Evolutionary conservation across 2,888 invertebrate species (phyloP).

Genomic region (Crepidodera aurea): DNA sequence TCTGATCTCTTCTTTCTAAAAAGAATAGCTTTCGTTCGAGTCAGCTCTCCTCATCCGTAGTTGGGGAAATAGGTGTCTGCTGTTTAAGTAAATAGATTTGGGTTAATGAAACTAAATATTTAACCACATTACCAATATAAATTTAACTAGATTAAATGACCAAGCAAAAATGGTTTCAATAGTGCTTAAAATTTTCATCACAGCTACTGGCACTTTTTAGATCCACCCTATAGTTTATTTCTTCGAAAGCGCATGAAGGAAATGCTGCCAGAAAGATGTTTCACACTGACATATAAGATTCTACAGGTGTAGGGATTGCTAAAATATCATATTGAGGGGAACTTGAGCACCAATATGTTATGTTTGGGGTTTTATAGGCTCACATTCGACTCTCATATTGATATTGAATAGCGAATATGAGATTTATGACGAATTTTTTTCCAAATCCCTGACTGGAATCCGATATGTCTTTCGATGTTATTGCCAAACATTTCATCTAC

Average conservation of each 20-base stretch:
- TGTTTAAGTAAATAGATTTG: too few species aligned
- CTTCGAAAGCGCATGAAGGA: slow-evolving; percentile 2
- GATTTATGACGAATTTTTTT: slow-evolving; percentile 48
- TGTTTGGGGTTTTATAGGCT: slow-evolving; percentile 57
- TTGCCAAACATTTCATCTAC: neutral
- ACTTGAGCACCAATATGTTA: slow-evolving; percentile 58
- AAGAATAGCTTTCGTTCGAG: too few species aligned
- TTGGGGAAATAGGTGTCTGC: too few species aligned
- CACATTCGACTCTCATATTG: slow-evolving; percentile 57
- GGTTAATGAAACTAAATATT: too few species aligned
- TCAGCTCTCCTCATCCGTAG: too few species aligned
- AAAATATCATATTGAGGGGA: slow-evolving; percentile 60
- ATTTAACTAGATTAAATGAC: too few species aligned
- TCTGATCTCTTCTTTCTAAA: too few species aligned
- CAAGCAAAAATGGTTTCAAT: too few species aligned
- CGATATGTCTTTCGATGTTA: slow-evolving; percentile 18
- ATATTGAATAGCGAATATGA: slow-evolving; percentile 53
- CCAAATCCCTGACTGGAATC: slow-evolving; percentile 35
- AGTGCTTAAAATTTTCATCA: too few species aligned
- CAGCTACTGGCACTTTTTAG: neutral
- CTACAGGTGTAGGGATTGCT: slow-evolving; percentile 59
- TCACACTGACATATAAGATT: slow-evolving; percentile 50
- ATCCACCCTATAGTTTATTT: slow-evolving; percentile 16
- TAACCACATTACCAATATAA: too few species aligned
- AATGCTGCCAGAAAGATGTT: slow-evolving; percentile 39